Evolutionary conservation across 1,140 invertebrate genomes (phyloP), one percentile per base, ranked within the genome.

Genomic region (Drosophila ercepeae): DNA sequence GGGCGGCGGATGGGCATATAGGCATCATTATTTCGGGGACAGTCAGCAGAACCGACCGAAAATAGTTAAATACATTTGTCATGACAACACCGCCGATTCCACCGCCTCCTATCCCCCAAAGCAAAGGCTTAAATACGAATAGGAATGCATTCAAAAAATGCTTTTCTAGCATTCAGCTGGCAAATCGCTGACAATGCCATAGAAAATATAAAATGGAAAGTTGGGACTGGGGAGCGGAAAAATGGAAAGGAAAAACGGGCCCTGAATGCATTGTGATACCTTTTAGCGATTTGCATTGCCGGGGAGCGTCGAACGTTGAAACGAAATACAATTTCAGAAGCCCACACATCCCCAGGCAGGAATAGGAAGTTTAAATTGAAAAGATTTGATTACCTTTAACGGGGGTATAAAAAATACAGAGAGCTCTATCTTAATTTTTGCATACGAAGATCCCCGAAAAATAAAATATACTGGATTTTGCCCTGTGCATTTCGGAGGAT

Each of bases 11-110:
- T 34, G 19, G 46, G 16, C 9, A 51, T 50, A 44, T 50, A 44
- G 27, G 51, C 49, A 41, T 72, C 71, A 50, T 65, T 53, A 63
- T 23, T 84, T 79, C 45, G 75, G 63, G 68, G 72, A 51, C 67
- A 81, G 61, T 59, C 49, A 59, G 64, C 57, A 63, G 69, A 73
- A 69, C 63, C 60, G 73, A 81, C 61, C 79, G 60, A 84, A 84
- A 84, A 84, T 76, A 77, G 77, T 86, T 86, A 88, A 86, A 81
- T 88, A 86, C 81, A 86, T 88, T 86, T 86, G 81, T 86, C 81
- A 88, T 88, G 82, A 88, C 81, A 84, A 84, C 78, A 58, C 54
- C 27, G 44, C n/a, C 34, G 34, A 13, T 50, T 44, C 29, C 39
- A 41, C 5, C 14, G 1, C 2, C 5, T 13, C 25, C 25, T 7